phyloP scores from a whole-genome alignment of 92 coral and sea anemone species.

The Zoanthus gigantus region DNA sequence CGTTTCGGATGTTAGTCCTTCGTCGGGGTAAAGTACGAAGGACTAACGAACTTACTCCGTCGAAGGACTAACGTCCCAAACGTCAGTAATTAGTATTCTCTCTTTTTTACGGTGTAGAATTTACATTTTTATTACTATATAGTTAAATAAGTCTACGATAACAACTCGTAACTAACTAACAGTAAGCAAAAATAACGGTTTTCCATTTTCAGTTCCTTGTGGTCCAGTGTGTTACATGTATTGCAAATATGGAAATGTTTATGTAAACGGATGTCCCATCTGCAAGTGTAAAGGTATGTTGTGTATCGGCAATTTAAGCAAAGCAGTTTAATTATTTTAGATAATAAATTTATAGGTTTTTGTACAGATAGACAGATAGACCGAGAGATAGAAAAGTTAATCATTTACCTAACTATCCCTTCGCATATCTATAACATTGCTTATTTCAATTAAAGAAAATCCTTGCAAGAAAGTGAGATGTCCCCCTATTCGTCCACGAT shows the following conservation, averaged over 20 bases:
- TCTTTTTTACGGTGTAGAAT: no score
- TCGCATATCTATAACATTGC: not conserved
- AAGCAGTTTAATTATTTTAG: not conserved
- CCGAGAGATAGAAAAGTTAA: no score
- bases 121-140: no score
- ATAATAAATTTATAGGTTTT: no score
- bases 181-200: not conserved
- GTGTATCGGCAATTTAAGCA: not conserved
- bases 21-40: no score
- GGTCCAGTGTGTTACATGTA: not conserved
- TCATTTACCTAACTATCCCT: not conserved
- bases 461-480: slow-evolving; percentile 2
- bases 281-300: slow-evolving; percentile 20
- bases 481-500: not conserved
- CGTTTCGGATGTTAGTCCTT: no score
- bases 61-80: no score
- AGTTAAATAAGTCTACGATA: not conserved
- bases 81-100: no score
- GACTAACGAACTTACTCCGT: no score
- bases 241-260: not conserved
- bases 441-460: not conserved
- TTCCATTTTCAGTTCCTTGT: not conserved
- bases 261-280: slow-evolving; percentile 1
- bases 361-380: not conserved
- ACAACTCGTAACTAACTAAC: not conserved